Conservation (phyloP, 2,113 vertebrate species). For the Lanius ludovicianus region DNA sequence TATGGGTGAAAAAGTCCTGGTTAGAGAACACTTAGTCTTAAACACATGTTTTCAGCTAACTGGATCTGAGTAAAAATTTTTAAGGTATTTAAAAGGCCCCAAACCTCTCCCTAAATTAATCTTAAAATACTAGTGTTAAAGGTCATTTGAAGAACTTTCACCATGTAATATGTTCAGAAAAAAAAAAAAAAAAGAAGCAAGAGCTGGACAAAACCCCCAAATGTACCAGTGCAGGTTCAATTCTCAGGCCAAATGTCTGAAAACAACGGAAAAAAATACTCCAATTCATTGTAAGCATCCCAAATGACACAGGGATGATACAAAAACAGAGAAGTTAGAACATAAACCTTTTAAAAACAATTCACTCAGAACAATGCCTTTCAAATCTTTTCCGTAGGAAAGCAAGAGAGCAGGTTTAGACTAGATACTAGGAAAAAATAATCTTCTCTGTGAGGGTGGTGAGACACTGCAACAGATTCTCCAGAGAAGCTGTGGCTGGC, state of each 20-base stretch:
- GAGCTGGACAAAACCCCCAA: fast-evolving
- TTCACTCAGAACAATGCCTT: neutral
- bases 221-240: neutral
- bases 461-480: fast-evolving
- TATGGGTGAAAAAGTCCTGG: neutral
- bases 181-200: neutral
- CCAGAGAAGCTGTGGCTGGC: neutral
- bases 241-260: neutral
- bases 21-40: neutral
- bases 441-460: fast-evolving
- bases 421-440: neutral
- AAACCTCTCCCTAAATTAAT: neutral
- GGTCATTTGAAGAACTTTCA: neutral
- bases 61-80: neutral
- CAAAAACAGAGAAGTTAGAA: neutral
- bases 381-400: fast-evolving
- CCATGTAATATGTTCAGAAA: neutral
- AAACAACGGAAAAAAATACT: neutral
- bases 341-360: neutral
- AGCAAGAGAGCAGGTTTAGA: neutral
- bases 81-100: neutral
- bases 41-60: neutral
- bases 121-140: neutral
- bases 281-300: neutral
- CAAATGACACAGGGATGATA: neutral